A percentile compares a stretch with the other conserved stretches of the same genome.
phyloP scores from a whole-genome alignment of 2,113 vertebrate species.

The Miniopterus natalensis region DNA sequence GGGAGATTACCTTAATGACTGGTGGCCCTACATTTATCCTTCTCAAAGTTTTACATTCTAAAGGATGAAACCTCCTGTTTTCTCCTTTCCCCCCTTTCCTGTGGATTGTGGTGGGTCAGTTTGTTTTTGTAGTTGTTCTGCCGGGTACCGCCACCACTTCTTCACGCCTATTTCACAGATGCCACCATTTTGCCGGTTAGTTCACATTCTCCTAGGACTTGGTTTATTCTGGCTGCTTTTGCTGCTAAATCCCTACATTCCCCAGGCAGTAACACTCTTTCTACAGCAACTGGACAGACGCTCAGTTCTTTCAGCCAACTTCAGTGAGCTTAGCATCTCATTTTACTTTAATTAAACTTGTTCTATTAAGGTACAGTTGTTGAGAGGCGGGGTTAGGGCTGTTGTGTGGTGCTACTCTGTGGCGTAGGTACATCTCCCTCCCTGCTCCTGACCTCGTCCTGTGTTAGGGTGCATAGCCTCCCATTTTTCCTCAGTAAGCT shows the following conservation, averaged over 20 bases:
- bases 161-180: not conserved
- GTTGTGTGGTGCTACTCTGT: not conserved
- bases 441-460: not conserved
- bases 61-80: not conserved
- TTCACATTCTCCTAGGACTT: not conserved
- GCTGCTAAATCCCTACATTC: not conserved
- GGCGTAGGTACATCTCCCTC: not conserved
- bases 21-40: not conserved
- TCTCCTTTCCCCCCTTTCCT: not conserved
- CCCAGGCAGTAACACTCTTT: not conserved
- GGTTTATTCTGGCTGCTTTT: not conserved
- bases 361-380: not conserved
- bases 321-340: not conserved
- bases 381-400: too few species aligned
- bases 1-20: not conserved
- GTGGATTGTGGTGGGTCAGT: not conserved
- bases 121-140: not conserved
- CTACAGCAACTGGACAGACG: not conserved
- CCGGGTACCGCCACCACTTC: fast-evolving
- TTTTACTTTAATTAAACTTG: not conserved
- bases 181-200: not conserved
- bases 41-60: not conserved
- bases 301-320: not conserved
- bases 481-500: not conserved
- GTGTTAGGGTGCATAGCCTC: not conserved